These are phyloP conservation scores for Eriosoma lanigerum DNA, from an alignment of 1,140 invertebrate species.

Conservation along the genomic window DNA sequence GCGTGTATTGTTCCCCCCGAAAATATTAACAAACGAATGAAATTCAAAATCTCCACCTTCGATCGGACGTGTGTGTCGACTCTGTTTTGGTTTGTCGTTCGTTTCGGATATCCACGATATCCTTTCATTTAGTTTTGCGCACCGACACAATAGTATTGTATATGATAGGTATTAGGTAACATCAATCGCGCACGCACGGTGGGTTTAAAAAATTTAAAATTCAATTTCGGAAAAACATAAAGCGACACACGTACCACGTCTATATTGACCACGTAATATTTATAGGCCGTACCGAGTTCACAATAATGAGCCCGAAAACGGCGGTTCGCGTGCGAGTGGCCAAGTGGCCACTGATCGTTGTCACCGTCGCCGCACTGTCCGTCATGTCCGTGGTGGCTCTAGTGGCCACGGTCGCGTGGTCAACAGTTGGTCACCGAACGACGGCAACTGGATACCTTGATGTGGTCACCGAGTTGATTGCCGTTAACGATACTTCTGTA, in stretches of 20 bases:
- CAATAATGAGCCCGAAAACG: slow-evolving; percentile 22
- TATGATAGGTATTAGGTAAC: too few species aligned
- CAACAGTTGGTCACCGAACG: neutral
- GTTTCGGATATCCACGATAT: neutral
- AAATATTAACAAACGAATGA: neutral
- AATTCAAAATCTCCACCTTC: neutral
- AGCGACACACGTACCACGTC: too few species aligned
- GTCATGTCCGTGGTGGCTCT: neutral
- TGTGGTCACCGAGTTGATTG: neutral
- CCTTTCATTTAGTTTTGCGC: too few species aligned
- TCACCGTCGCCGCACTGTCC: neutral
- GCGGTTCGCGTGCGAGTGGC: neutral
- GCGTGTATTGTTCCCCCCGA: neutral
- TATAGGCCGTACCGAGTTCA: too few species aligned
- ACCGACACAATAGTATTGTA: too few species aligned
- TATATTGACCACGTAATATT: too few species aligned
- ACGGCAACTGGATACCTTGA: neutral
- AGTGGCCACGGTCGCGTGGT: slow-evolving; percentile 25
- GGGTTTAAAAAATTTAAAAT: too few species aligned
- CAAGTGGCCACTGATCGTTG: slow-evolving; percentile 21
- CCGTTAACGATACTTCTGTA: neutral
- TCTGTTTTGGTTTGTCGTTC: too few species aligned
- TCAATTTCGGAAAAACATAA: too few species aligned
- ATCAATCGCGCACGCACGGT: too few species aligned
- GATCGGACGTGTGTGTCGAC: neutral